Conservation (phyloP, 2,888 invertebrate genomes). For the Philereme transversata region DNA sequence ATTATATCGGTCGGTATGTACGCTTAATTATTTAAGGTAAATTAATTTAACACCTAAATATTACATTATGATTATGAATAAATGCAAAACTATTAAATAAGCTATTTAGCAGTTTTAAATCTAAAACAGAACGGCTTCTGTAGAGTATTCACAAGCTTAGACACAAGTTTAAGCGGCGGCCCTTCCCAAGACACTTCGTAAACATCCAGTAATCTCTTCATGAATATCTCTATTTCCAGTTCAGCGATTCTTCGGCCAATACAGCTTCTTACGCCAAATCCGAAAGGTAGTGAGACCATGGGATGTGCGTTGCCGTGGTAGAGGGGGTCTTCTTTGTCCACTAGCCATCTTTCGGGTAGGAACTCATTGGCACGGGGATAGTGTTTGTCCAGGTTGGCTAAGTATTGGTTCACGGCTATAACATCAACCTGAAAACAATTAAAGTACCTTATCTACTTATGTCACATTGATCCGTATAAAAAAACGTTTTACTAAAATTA, state of each 20-base stretch:
- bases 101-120: slow-evolving; percentile 47
- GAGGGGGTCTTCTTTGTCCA: slow-evolving; percentile 72
- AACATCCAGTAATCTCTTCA: slow-evolving; percentile 63
- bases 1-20: no score
- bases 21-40: no score
- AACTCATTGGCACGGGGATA: slow-evolving; percentile 84
- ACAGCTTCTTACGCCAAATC: slow-evolving; percentile 87
- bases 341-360: slow-evolving; percentile 88
- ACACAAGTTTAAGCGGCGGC: slow-evolving; percentile 59
- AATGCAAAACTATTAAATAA: not conserved
- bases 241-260: slow-evolving; percentile 89
- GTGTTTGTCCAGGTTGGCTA: slow-evolving; percentile 81
- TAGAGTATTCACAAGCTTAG: slow-evolving; percentile 60
- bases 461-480: no score
- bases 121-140: slow-evolving; percentile 62
- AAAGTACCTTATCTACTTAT: not conserved
- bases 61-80: not conserved
- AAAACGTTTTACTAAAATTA: no score
- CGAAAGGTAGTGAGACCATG: slow-evolving; percentile 87
- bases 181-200: slow-evolving; percentile 68
- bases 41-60: not conserved
- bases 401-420: slow-evolving; percentile 88
- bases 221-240: slow-evolving; percentile 85
- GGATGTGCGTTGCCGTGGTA: slow-evolving; percentile 81
- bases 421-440: slow-evolving; percentile 86